Conservation (phyloP, 2,888 invertebrate species). For the Amphimallon solstitiale region DNA sequence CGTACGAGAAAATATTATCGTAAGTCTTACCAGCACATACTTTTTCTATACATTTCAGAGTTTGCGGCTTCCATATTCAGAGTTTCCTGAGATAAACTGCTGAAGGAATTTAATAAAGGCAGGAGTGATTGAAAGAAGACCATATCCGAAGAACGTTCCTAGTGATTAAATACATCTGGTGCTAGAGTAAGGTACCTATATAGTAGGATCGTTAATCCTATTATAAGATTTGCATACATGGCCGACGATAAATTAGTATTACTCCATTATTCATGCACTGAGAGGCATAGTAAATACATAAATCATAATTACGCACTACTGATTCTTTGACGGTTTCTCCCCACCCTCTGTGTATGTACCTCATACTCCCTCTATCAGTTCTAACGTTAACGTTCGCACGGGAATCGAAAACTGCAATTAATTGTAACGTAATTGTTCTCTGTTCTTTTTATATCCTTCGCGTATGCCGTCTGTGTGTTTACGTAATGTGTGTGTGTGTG, state of each 20-base stretch:
- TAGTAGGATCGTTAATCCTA: constrained; percentile 54
- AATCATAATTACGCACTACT: constrained; percentile 60
- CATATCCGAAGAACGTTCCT: constrained; percentile 39
- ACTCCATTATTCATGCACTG: constrained; percentile 59
- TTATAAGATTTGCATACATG: constrained; percentile 61
- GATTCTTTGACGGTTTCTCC: constrained; percentile 43
- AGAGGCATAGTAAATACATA: constrained; percentile 58
- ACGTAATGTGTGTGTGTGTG: too few relatives aligned
- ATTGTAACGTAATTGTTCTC: constrained; percentile 3
- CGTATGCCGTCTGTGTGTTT: neutral
- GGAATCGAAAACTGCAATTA: constrained; percentile 14
- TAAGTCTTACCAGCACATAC: too few relatives aligned
- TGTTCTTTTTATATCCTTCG: constrained; percentile 1
- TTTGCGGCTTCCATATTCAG: neutral
- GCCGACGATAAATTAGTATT: constrained; percentile 61
- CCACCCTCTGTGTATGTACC: neutral
- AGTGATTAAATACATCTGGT: constrained; percentile 46
- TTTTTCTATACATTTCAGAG: too few relatives aligned
- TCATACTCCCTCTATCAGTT: neutral
- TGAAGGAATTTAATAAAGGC: constrained; percentile 43
- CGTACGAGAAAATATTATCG: too few relatives aligned
- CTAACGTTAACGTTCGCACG: neutral
- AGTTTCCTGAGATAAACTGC: neutral
- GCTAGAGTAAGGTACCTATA: constrained; percentile 49
- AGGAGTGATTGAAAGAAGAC: constrained; percentile 45